Conservation (phyloP, 2,113 vertebrate genomes). For the Gyps fulvus region DNA sequence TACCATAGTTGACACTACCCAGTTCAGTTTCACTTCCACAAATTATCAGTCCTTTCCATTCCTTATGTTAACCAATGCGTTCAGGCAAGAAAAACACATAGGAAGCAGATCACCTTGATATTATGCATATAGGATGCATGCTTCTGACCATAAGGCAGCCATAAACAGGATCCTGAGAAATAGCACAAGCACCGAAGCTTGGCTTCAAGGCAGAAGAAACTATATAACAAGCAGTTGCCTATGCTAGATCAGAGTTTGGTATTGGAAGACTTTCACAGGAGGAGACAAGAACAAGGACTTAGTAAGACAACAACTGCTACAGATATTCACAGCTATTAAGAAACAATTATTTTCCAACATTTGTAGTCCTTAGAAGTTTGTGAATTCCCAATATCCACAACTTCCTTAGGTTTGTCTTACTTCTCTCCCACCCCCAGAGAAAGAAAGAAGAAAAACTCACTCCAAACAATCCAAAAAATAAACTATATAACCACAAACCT, state of each 20-base stretch:
- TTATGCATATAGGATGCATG: neutral
- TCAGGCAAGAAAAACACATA: neutral
- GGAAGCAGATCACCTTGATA: neutral
- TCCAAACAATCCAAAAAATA: neutral
- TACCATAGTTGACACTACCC: neutral
- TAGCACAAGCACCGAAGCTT: neutral
- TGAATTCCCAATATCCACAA: neutral
- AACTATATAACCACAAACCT: neutral
- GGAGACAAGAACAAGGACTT: neutral
- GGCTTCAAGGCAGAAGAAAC: neutral
- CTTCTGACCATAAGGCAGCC: neutral
- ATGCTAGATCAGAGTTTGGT: neutral
- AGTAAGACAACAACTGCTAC: neutral
- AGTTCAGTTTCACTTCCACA: neutral
- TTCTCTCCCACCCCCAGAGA: neutral
- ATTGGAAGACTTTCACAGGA: neutral
- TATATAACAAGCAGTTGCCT: neutral
- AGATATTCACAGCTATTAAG: neutral
- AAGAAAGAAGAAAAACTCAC: neutral
- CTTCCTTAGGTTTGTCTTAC: neutral
- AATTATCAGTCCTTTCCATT: neutral
- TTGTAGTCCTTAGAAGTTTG: neutral
- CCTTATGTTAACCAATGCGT: neutral
- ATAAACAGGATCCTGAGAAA: neutral
- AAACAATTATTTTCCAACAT: neutral